Conservation (phyloP, 2,113 vertebrate genomes). For the Heliornis fulica region DNA sequence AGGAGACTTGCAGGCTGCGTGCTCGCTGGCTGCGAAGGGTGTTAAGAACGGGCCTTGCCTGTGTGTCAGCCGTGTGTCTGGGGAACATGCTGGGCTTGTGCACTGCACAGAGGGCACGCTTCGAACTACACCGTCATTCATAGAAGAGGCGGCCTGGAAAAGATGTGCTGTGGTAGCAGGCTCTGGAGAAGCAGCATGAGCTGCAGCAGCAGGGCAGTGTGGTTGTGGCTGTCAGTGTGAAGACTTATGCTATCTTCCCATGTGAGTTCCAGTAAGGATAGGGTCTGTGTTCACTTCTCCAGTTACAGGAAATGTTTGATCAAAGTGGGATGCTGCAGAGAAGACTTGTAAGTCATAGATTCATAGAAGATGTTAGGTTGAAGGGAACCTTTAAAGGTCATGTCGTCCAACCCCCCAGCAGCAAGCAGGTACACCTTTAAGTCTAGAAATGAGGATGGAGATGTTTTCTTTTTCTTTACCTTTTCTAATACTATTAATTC, state of each 20-base stretch:
- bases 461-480: accelerated
- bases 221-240: accelerated
- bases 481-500: neutral
- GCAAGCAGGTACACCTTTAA: neutral
- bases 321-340: neutral
- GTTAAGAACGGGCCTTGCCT: accelerated
- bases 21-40: accelerated
- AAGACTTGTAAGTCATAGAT: neutral
- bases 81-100: accelerated
- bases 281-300: neutral
- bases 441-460: neutral
- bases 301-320: neutral
- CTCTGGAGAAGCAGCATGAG: neutral
- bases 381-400: too few species aligned
- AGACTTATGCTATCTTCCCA: accelerated
- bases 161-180: neutral
- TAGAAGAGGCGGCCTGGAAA: accelerated
- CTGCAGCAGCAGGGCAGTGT: neutral
- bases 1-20: accelerated
- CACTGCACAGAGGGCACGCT: accelerated
- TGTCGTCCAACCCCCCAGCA: too few species aligned
- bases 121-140: accelerated
- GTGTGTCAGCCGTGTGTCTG: accelerated
- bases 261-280: neutral
- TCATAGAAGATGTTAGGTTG: too few species aligned